Evolutionary conservation across 2,888 invertebrate species (phyloP).

Genomic region (Punctoribates punctum): DNA sequence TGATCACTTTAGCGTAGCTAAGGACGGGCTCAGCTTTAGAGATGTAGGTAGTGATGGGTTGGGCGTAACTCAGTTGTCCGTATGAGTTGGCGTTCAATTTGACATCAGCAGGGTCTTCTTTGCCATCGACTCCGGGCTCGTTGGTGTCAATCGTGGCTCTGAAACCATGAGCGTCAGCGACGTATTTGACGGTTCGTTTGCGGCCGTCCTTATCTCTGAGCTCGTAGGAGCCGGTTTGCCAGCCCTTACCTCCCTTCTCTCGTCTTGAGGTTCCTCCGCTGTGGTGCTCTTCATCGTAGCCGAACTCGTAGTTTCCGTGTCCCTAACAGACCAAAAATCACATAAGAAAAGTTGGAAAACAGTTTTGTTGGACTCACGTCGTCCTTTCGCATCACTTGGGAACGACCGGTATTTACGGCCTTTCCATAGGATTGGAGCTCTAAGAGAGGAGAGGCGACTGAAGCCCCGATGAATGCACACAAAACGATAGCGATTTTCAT

Average conservation of each 20-base stretch:
- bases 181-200: slow-evolving; percentile 46
- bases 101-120: slow-evolving; percentile 44
- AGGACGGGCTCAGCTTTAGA: not conserved
- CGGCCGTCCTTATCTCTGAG: slow-evolving; percentile 46
- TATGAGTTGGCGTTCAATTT: slow-evolving; percentile 39
- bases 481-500: slow-evolving; percentile 39
- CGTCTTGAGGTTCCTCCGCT: slow-evolving; percentile 46
- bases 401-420: slow-evolving; percentile 34
- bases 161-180: slow-evolving; percentile 46
- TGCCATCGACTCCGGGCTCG: slow-evolving; percentile 44
- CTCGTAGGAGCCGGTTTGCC: slow-evolving; percentile 46
- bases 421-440: not conserved
- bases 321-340: slow-evolving; percentile 17
- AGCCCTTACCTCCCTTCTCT: slow-evolving; percentile 45
- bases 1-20: not conserved
- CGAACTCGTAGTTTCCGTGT: slow-evolving; percentile 47
- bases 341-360: no score
- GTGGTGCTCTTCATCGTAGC: slow-evolving; percentile 46
- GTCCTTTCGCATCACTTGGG: slow-evolving; percentile 36
- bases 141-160: slow-evolving; percentile 46
- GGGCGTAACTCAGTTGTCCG: not conserved
- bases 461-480: slow-evolving; percentile 10
- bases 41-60: not conserved
- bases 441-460: not conserved
- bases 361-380: slow-evolving; percentile 18